phyloP scores from a whole-genome alignment of 2,113 vertebrate genomes.

The Aphyosemion australe region DNA sequence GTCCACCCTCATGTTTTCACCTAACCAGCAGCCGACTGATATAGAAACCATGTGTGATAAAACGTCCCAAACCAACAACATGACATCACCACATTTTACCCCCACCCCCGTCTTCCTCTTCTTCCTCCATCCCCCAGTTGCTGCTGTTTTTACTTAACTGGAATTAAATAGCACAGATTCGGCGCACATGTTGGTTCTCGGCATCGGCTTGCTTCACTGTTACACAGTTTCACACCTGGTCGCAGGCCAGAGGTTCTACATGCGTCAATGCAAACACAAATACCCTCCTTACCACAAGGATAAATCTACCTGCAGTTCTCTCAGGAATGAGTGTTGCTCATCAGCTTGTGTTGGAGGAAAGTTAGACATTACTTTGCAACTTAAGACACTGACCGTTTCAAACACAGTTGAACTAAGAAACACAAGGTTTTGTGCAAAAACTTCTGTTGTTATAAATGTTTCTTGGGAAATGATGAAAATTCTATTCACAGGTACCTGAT shows the following conservation, averaged over 20 bases:
- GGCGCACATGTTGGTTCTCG: slow-evolving; percentile 31
- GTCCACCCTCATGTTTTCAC: slow-evolving; percentile 16
- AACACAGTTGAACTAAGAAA: too few relatives aligned
- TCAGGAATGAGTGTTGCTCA: slow-evolving; percentile 14
- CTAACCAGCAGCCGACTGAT: slow-evolving; percentile 46
- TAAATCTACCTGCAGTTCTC: slow-evolving; percentile 25
- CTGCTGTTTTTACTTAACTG: slow-evolving; percentile 12
- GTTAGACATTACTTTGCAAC: background rate
- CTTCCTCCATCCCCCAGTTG: slow-evolving; percentile 1
- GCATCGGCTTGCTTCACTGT: slow-evolving; percentile 22
- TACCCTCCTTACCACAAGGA: slow-evolving; percentile 13
- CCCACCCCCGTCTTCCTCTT: background rate
- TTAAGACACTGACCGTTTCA: too few relatives aligned
- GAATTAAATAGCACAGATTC: slow-evolving; percentile 1
- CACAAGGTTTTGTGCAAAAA: too few relatives aligned
- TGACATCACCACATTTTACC: slow-evolving; percentile 47
- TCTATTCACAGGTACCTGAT: too few relatives aligned
- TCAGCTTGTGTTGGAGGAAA: background rate
- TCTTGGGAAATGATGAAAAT: too few relatives aligned
- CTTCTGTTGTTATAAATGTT: too few relatives aligned
- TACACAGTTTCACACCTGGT: slow-evolving; percentile 52
- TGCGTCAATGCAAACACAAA: slow-evolving; percentile 38
- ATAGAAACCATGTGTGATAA: slow-evolving; percentile 64
- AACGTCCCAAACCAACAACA: slow-evolving; percentile 43
- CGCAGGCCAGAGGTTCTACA: slow-evolving; percentile 14